Conservation (phyloP, 2,797 vertebrate species). For the Hemitrygon akajei region DNA sequence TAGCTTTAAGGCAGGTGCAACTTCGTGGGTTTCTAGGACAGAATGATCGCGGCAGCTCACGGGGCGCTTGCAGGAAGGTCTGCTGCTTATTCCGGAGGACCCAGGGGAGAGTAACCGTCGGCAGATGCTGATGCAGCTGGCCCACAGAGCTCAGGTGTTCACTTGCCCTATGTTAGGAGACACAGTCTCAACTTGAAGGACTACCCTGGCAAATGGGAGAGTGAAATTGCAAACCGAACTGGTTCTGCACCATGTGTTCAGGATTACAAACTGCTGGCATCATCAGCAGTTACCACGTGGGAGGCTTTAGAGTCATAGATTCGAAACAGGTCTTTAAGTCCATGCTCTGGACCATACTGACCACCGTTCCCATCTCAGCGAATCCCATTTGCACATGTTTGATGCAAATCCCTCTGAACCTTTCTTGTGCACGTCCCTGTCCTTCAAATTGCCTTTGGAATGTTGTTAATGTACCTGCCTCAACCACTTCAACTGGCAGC, state of each 20-base stretch:
- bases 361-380: too few species aligned
- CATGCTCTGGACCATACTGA: too few species aligned
- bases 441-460: too few species aligned
- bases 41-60: neutral
- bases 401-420: too few species aligned
- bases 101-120: neutral
- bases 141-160: neutral
- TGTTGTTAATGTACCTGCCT: too few species aligned
- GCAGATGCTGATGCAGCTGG: neutral
- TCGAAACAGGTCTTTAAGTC: too few species aligned
- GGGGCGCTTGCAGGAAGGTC: neutral
- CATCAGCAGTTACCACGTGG: too few species aligned
- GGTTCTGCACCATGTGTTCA: neutral
- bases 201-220: neutral
- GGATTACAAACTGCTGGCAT: neutral
- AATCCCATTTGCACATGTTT: too few species aligned
- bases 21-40: neutral
- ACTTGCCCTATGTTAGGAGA: neutral
- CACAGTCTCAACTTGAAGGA: neutral
- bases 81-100: neutral
- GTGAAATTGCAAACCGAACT: neutral
- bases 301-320: too few species aligned
- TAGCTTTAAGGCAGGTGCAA: neutral
- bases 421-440: too few species aligned
- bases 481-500: too few species aligned